phyloP scores from a whole-genome alignment of 1,140 invertebrate species.

The Rhopalosiphum padi region DNA sequence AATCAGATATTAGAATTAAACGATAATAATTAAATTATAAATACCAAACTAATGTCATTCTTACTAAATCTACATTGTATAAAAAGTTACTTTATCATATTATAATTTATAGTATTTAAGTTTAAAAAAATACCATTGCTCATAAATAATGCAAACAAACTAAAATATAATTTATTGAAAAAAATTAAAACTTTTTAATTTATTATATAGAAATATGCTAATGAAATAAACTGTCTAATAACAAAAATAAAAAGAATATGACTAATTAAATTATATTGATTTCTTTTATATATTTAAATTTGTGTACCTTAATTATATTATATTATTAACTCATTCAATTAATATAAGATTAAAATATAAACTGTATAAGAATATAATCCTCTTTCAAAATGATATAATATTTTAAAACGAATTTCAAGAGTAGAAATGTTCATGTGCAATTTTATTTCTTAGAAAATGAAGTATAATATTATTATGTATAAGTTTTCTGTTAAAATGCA shows the following conservation, averaged over 20 bases:
- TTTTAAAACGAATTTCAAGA: background rate
- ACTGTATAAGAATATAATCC: background rate
- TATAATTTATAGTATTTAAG: constrained; percentile 11
- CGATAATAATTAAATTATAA: background rate
- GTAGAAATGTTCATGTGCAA: background rate
- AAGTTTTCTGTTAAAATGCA: background rate
- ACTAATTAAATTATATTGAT: background rate
- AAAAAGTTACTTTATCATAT: background rate
- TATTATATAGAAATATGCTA: background rate
- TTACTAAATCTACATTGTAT: background rate
- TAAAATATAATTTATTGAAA: background rate
- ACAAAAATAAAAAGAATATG: background rate
- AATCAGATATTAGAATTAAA: background rate
- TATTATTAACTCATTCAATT: background rate
- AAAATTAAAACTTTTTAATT: background rate
- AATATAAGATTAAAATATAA: background rate
- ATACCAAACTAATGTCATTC: no score
- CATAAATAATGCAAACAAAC: background rate
- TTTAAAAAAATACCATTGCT: background rate
- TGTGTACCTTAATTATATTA: background rate
- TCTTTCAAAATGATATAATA: background rate
- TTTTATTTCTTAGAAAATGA: no score
- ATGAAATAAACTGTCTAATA: background rate
- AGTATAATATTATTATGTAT: background rate
- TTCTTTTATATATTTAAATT: background rate